Conservation (phyloP, 2,888 invertebrate species). For the Eupithecia subumbrata region DNA sequence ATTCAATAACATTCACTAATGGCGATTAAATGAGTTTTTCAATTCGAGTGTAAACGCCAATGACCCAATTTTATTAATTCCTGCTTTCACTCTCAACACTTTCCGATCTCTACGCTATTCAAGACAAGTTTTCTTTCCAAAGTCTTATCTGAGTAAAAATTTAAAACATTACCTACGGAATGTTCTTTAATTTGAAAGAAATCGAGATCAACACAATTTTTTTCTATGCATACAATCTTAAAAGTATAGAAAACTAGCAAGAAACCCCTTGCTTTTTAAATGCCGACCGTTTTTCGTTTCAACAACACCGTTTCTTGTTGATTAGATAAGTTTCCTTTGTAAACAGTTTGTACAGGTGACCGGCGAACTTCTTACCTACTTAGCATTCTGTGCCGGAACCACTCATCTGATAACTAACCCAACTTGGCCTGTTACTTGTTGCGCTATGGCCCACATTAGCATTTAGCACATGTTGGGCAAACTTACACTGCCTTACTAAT, state of each 20-base stretch:
- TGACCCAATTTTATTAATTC: too few relatives aligned
- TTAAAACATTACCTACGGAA: background rate
- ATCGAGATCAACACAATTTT: background rate
- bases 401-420: slow-evolving; percentile 50
- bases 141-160: too few relatives aligned
- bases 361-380: slow-evolving; percentile 38
- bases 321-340: background rate
- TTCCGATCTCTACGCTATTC: too few relatives aligned
- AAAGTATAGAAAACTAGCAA: background rate
- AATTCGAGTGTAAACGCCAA: too few relatives aligned
- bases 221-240: background rate
- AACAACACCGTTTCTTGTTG: background rate
- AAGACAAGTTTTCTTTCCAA: too few relatives aligned
- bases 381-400: slow-evolving; percentile 27
- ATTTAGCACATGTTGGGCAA: slow-evolving; percentile 12
- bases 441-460: slow-evolving; percentile 37
- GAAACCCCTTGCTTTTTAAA: background rate
- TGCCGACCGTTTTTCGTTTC: background rate
- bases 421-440: slow-evolving; percentile 49
- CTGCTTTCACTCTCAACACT: too few relatives aligned
- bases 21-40: too few relatives aligned
- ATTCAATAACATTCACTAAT: too few relatives aligned
- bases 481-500: background rate
- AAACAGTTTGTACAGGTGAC: slow-evolving; percentile 4
- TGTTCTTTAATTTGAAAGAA: background rate